A percentile compares a stretch with the other conserved stretches of the same genome.
Evolutionary conservation across 2,797 vertebrate species (phyloP).

Genomic region (Pangasius djambal): DNA sequence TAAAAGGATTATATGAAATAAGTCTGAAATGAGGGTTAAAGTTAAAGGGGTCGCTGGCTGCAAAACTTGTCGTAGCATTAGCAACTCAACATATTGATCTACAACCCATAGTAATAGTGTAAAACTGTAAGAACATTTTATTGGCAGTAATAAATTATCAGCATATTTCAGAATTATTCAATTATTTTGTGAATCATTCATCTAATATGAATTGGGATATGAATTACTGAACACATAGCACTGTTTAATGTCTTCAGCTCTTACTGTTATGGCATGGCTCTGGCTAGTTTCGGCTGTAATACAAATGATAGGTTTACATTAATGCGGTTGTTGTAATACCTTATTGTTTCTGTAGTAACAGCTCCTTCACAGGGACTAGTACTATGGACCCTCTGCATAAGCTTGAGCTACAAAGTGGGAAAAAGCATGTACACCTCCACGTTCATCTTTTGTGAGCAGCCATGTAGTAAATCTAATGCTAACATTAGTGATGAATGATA

Average conservation of each 20-base stretch:
- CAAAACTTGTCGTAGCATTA: background rate
- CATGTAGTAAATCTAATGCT: background rate
- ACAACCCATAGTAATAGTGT: background rate
- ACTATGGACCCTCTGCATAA: too few species aligned
- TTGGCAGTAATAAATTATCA: background rate
- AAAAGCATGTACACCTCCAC: background rate
- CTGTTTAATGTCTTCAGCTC: background rate
- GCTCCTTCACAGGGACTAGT: background rate
- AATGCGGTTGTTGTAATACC: background rate
- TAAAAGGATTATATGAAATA: background rate
- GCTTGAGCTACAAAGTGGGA: background rate
- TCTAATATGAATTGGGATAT: background rate
- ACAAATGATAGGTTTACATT: background rate
- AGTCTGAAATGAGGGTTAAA: background rate
- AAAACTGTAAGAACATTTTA: background rate
- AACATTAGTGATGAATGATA: background rate
- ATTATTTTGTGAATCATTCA: background rate
- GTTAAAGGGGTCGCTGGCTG: background rate
- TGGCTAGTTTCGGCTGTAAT: background rate
- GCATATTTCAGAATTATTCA: background rate
- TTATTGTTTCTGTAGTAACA: slow-evolving; percentile 7
- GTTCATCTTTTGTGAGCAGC: background rate
- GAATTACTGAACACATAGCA: background rate
- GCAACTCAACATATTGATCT: background rate
- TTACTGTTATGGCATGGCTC: background rate